Percentiles rank a stretch among this genome's conserved stretches.
These are phyloP conservation scores for Chrysoperla carnea DNA, from an alignment of 1,140 invertebrate genomes.

Conservation along the genomic window DNA sequence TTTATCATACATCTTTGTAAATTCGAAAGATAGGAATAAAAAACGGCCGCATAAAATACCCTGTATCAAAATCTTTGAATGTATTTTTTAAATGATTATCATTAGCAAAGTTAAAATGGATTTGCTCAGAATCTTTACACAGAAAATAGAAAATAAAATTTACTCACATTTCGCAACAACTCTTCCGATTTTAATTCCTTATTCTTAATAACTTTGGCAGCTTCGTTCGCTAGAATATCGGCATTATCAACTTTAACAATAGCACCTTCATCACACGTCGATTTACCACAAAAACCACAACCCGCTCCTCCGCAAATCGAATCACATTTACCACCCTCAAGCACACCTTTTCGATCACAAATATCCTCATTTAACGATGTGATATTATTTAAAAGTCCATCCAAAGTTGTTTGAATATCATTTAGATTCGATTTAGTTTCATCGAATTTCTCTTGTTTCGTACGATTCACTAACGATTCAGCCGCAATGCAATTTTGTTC, in stretches of 20 bases:
- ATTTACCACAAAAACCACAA: slow-evolving; percentile 75
- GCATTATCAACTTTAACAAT: slow-evolving; percentile 73
- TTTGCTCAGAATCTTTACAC: background rate
- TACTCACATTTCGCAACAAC: slow-evolving; percentile 37
- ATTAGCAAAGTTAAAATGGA: no score
- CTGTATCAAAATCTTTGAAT: no score
- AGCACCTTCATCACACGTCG: slow-evolving; percentile 73
- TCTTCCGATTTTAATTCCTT: slow-evolving; percentile 64
- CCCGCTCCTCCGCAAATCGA: slow-evolving; percentile 83
- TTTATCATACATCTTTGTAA: no score
- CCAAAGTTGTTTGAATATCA: slow-evolving; percentile 44
- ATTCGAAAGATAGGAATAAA: no score
- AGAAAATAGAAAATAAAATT: background rate
- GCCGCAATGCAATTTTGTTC: slow-evolving; percentile 67
- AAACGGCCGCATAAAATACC: no score
- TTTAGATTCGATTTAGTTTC: slow-evolving; percentile 48
- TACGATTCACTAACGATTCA: slow-evolving; percentile 50
- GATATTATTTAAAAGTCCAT: slow-evolving; percentile 46
- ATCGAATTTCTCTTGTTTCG: slow-evolving; percentile 48
- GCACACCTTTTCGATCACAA: slow-evolving; percentile 71
- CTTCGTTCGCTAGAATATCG: slow-evolving; percentile 65
- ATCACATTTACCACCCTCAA: slow-evolving; percentile 49
- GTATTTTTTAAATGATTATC: no score
- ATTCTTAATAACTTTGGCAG: slow-evolving; percentile 56
- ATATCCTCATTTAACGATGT: slow-evolving; percentile 77